Evolutionary conservation across 2,113 vertebrate genomes (phyloP), one percentile per base, ranked within the genome.

Genomic region (Psilopogon haemacephalus): DNA sequence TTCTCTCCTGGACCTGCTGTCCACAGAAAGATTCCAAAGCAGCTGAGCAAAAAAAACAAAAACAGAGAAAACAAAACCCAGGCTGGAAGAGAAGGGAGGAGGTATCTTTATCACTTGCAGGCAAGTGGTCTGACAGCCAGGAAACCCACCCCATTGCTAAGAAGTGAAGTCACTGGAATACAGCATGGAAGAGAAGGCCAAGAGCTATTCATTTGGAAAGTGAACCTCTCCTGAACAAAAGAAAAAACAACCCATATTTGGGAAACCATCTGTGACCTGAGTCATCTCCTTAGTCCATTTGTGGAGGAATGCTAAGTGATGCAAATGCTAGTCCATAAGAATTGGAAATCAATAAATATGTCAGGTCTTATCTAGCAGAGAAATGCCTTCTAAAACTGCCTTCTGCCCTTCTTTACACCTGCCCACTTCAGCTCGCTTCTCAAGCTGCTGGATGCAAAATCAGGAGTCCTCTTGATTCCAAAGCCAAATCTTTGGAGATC

Each of bases 261-360:
- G 89, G 89, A 96, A 93, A 90, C 44, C 84, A 82, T 58, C 88
- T 79, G 94, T 44, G 88, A 89, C n/a, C 84, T 94, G 92, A 96
- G 84, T 94, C 95, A 96, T 92, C 88, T 75, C 80, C 77, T 81
- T 60, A 0, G 58, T 89, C 88, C 84, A 84, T 96, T 92, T 95
- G 94, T 58, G 62, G 94, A 72, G 48, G 62, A 74, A 79, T n/a
- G 52, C 52, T 60, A 86, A 95, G 92, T 59, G 73, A 88, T 88
- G 88, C 73, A 88, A 92, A 93, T 20, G 77, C 84, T 60, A 30
- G 70, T 44, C 73, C 62, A 20, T 56, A 69, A 60, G 80, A 93
- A 94, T 93, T 33, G 86, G 88, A 95, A 94, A 95, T 95, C 94
- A 15, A 94, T 95, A 82, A 76, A 82, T 40, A 65, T 63, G 84